Conservation (phyloP, 2,797 vertebrate species). For the Tragelaphus eurycerus region DNA sequence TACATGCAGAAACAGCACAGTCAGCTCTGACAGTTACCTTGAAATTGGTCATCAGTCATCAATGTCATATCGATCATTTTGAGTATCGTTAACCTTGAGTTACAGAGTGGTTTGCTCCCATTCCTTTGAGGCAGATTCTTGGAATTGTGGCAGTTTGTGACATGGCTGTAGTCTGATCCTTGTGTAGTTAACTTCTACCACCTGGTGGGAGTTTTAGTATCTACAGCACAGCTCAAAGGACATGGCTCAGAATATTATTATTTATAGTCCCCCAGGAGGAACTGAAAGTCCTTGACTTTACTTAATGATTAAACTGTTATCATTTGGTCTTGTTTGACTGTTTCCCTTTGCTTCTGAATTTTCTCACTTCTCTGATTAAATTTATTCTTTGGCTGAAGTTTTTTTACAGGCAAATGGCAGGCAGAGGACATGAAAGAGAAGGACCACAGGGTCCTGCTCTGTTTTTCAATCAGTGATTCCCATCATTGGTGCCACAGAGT, state of each 20-base stretch:
- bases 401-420: background rate
- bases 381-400: background rate
- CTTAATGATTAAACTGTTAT: background rate
- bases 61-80: rapidly evolving
- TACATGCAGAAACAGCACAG: background rate
- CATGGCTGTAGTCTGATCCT: background rate
- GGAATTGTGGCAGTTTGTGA: background rate
- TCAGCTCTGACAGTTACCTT: background rate
- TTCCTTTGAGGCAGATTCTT: background rate
- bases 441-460: background rate
- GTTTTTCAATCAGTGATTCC: background rate
- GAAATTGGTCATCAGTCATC: background rate
- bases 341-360: background rate
- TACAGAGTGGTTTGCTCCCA: background rate
- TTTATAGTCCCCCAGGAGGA: background rate
- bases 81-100: background rate
- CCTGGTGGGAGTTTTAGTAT: background rate
- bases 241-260: background rate
- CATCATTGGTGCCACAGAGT: background rate
- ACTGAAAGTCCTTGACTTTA: background rate
- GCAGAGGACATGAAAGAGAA: background rate
- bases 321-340: background rate
- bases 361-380: background rate
- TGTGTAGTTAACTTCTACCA: background rate
- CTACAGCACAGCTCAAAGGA: background rate